Evolutionary conservation across 2,797 vertebrate species (phyloP), one percentile per base, ranked within the genome.

Genomic region (Cryptoprocta ferox): DNA sequence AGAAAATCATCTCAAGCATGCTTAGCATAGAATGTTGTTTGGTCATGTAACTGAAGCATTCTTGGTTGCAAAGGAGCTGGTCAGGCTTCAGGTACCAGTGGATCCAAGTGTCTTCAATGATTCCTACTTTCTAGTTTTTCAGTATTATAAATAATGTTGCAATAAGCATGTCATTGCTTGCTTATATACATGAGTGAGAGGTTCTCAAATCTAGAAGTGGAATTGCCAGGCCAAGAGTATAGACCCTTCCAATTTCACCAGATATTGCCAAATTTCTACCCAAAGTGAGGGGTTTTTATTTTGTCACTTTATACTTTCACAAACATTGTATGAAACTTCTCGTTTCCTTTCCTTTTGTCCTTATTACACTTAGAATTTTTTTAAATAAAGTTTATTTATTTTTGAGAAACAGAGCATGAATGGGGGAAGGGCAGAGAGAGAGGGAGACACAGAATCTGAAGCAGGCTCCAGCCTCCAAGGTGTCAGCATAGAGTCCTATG

Each of bases 181-280:
- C 35, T 48, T 81, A 48, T 59, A 45, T 2, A 39, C 5, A 86
- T 5, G 35, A 82, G 14, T 66, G 24, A 89, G 21, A 89, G 42
- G 80, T 96, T 92, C 61, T 96, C 61, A 71, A 28, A 85, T 50
- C 73, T 70, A 73, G 37, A 89, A n/a, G 30, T 53, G 45, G 63
- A 93, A 63, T 92, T 92, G 19, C 35, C 65, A 73, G n/a, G 9
- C 90, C 21, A 39, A 83, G 35, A 61, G 14, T 18, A 50, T 35
- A 71, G 16, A 61, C 4, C 78, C 63, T 63, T 63, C 50, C 50
- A 83, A 11, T 42, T 88, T 93, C 83, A 71, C n/a, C 32, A 30
- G 37, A 21, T 53, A 93, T 26, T 79, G 39, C 56, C 70, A 86
- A 66, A 83, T 59, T 91, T 79, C 80, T 83, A 68, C 18, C 12